Base-by-base conservation (phyloP, 2,113 vertebrate species). In the Corythornis vintsioides region DNA sequence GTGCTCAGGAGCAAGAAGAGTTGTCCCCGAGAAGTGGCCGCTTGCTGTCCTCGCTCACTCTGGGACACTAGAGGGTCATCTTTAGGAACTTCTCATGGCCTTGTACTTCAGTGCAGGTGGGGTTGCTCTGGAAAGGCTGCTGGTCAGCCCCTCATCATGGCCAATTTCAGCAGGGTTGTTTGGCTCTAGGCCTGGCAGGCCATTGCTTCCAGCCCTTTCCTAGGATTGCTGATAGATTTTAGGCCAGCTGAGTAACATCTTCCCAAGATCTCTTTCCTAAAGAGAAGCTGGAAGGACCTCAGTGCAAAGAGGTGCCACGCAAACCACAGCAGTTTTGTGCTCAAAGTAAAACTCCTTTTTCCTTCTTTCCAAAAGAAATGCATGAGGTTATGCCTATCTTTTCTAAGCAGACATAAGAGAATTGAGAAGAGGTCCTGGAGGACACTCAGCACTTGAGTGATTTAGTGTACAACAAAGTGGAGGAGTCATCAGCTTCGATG, bases 381-480 rank as follows among this genome's bases (percentile, higher is more conserved):
- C 60, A 70, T 65, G 52, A 87, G 56, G 69, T 74, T 87, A 87
- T 81, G 25, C 29, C 78, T 94, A 56, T 83, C 72, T 88, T 81
- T 86, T 86, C 75, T 72, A 83, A 50, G 53, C 60, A 93, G 78
- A 14, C 56, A 21, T 38, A 55, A 77, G 82, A 75, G 89, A 86
- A 93, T 71, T 45, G 35, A 20, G 57, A 91, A 77, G 69, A 67
- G 82, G 65, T 88, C 87, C 82, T 67, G 59, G 28, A 91, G 79
- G 94, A 95, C 89, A 38, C 48, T 94, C 87, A 93, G 85, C 89
- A 65, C 85, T 77, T 71, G 61, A 48, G 75, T 95, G 88, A 96
- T 96, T 96, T 96, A 95, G 76, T 70, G 82, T 85, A 72, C 80
- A 81, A 28, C 69, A 31, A 89, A 93, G 82, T 43, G 87, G 65